Evolutionary conservation across 1,140 invertebrate species (phyloP), one percentile per base, ranked within the genome.

Genomic region (Trichogramma pretiosum): DNA sequence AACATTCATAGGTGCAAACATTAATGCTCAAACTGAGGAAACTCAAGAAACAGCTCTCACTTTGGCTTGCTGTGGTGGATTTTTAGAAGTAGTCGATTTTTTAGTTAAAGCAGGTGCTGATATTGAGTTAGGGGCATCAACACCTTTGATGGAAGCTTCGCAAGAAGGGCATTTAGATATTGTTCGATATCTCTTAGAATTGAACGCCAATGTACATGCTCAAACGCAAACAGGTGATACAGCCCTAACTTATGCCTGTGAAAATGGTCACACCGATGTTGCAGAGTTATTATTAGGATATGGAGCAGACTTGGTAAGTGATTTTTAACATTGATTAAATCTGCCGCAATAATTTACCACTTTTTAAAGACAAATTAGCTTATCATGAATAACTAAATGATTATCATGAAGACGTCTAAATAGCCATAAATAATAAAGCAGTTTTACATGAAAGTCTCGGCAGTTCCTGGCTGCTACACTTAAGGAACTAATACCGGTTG

Each of bases 41-140:
- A 98, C 94, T 1, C 93, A 98, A 66, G 95, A 98, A 74, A 98
- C 95, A 3, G 94, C 95, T 1, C 73, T 99, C 14, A 98, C 94
- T 1, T 74, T 98, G 46, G 94, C 95, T 0, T 97, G 93, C 69
- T 98, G 94, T 73, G 93, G 93, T 18, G 95, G 95, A 26, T 98
- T 95, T 65, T 78, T 93, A 11, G 94, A 98, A 65, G 93, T 98
- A n/a, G 93, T 93, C 0, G 92, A 98, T 62, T 93, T 94, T 65
- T 77, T 99, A 18, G 87, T 97, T 53, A 93, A 93, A 65, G 87
- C 91, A 23, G 94, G 93, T 30, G 94, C 94, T 8, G 91, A 98
- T 71, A 84, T 95, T 21, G 93, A 98, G 64, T 72, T 96, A 3
- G 95, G 95, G 10, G 93, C 93, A 14, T 96, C 92, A 30, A 98